Conservation (phyloP, 2,797 vertebrate species). For the Micropoecilia bifurca region DNA sequence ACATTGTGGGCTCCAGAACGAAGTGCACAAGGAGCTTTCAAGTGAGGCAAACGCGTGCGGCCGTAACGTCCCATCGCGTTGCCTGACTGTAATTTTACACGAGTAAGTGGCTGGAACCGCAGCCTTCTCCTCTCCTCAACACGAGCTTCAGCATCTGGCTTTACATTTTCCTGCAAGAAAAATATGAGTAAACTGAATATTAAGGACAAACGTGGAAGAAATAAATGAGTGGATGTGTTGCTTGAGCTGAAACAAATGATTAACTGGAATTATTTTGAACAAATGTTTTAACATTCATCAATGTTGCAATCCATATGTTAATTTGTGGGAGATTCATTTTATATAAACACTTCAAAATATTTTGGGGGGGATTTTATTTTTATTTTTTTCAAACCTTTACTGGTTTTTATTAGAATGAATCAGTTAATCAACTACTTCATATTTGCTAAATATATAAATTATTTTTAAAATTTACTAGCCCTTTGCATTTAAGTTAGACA, state of each 20-base stretch:
- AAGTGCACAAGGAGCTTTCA: constrained; percentile 49
- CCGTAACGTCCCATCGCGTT: constrained; percentile 65
- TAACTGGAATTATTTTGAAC: constrained; percentile 32
- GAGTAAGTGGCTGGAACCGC: constrained; percentile 65
- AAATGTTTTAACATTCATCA: constrained; percentile 3
- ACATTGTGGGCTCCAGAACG: constrained; percentile 64
- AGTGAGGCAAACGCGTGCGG: constrained; percentile 70
- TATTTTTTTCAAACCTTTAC: too few species aligned
- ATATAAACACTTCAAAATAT: neutral
- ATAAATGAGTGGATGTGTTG: constrained; percentile 30
- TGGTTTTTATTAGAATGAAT: too few species aligned
- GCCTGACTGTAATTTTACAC: constrained; percentile 74
- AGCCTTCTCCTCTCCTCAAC: constrained; percentile 54
- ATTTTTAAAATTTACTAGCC: neutral
- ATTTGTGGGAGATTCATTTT: neutral
- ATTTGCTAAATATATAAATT: neutral
- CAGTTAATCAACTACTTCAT: neutral
- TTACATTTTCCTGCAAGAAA: constrained; percentile 39
- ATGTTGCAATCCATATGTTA: neutral
- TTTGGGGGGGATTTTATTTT: too few species aligned
- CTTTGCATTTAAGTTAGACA: neutral
- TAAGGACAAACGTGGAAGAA: constrained; percentile 14
- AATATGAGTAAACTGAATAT: constrained; percentile 58
- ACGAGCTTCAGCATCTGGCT: constrained; percentile 48
- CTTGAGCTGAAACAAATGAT: constrained; percentile 34